phyloP scores from a whole-genome alignment of 2,113 vertebrate species.

The Neoarius graeffei region DNA sequence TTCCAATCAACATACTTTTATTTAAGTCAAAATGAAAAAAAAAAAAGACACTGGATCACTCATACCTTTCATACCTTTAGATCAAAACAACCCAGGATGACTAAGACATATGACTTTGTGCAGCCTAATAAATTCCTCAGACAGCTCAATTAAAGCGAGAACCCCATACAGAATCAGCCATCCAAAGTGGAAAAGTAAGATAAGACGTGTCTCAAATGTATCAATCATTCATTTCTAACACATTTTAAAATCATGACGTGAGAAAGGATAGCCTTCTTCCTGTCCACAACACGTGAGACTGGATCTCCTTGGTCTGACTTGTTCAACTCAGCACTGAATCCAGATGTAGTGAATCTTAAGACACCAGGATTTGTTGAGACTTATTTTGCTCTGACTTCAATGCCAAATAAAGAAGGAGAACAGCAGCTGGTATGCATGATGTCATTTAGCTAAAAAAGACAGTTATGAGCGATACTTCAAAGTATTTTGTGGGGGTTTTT shows the following conservation, averaged over 20 bases:
- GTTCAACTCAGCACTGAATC: neutral
- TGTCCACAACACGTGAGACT: neutral
- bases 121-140: neutral
- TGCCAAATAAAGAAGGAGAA: neutral
- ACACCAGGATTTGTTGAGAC: neutral
- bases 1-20: neutral
- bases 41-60: slow-evolving; percentile 4
- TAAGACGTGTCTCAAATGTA: neutral
- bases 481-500: neutral
- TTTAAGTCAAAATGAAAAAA: neutral
- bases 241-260: neutral
- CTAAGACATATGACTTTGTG: neutral
- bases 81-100: slow-evolving; percentile 10
- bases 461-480: neutral
- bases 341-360: neutral
- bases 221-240: neutral
- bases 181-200: neutral
- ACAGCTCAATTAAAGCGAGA: neutral
- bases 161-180: neutral
- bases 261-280: neutral
- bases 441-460: neutral
- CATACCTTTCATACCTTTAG: neutral
- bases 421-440: neutral
- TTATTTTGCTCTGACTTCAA: neutral
- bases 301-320: neutral